These are phyloP conservation scores for Orussus abietinus DNA, from an alignment of 1,140 invertebrate species.

Conservation along the genomic window DNA sequence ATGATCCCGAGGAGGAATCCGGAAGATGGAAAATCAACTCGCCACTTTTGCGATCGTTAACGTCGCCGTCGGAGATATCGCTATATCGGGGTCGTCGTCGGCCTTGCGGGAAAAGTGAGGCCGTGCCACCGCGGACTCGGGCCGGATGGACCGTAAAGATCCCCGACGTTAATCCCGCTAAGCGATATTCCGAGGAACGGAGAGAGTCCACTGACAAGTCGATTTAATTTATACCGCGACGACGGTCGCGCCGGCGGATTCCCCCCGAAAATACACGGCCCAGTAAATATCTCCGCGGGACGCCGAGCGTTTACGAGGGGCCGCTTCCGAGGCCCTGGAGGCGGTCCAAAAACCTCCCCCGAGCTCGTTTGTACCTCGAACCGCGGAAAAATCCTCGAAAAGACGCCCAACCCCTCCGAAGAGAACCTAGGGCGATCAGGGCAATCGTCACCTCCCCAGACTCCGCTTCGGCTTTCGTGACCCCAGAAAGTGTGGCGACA, in stretches of 20 bases:
- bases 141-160: constrained; percentile 18
- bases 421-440: too few relatives aligned
- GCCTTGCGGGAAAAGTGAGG: too few relatives aligned
- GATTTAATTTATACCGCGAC: constrained; percentile 35
- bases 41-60: too few relatives aligned
- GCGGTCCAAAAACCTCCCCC: constrained; percentile 27
- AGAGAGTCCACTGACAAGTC: constrained; percentile 32
- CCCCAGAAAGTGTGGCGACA: neutral
- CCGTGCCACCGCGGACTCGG: too few relatives aligned
- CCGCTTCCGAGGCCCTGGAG: constrained; percentile 22
- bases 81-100: too few relatives aligned
- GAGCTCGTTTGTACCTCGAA: neutral
- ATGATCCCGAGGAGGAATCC: too few relatives aligned
- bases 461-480: neutral
- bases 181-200: constrained; percentile 36
- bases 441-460: neutral
- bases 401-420: too few relatives aligned
- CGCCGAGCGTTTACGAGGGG: constrained; percentile 24
- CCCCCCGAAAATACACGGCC: constrained; percentile 23
- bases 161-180: constrained; percentile 27
- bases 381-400: neutral
- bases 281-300: constrained; percentile 22
- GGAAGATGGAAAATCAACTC: too few relatives aligned
- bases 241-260: constrained; percentile 12
- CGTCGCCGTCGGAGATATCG: too few relatives aligned